Base-by-base conservation (phyloP, 2,888 invertebrate genomes). In the Tachina lurida region DNA sequence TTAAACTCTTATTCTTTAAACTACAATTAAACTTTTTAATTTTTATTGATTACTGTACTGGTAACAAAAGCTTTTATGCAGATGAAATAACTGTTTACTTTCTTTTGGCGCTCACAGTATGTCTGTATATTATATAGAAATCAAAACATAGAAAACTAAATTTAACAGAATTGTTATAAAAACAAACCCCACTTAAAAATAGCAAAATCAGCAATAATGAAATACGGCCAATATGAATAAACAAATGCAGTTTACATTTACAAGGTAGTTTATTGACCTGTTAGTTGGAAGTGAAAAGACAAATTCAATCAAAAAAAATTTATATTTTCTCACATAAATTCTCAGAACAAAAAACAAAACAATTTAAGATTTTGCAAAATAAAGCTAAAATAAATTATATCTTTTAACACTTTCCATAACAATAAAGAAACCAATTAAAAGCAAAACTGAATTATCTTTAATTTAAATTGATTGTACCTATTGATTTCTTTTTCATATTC, bases 211-310 rank as follows among this genome's bases (percentile, higher is more conserved):
- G 7, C 31, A 7, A 31, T 7, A 31, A 31, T 7, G 7, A 49
- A 68, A 60, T 19, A 22, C 56, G 60, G 68, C 43, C 68, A 77
- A 65, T 41, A 47, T 10, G n/a, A 73, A 70, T 54, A 49, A 41
- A 22, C 49, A 71, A 43, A 41, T 41, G 56, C 47, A 71, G 49
- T 71, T 58, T 62, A 73, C 10, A 76, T 56, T n/a, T 60, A 70
- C 85, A 86, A 78, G 75, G 86, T 56, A 70, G 75, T 84, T 83
- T 83, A 71, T 84, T 79, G 65, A 80, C 83, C 75, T 71, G 60
- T 60, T 54, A n/a, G 65, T 22, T 49, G 41, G 2, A 58, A 80
- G 56, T 54, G 15, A 56, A 71, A 54, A 70, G 7, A 22, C 7
- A 31, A 43, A 54, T 13, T 58, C 54, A 54, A 17, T 54, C n/a